Evolutionary conservation across 2,888 invertebrate species (phyloP), one percentile per base, ranked within the genome.

Genomic region (Scaptomyza polygonia): DNA sequence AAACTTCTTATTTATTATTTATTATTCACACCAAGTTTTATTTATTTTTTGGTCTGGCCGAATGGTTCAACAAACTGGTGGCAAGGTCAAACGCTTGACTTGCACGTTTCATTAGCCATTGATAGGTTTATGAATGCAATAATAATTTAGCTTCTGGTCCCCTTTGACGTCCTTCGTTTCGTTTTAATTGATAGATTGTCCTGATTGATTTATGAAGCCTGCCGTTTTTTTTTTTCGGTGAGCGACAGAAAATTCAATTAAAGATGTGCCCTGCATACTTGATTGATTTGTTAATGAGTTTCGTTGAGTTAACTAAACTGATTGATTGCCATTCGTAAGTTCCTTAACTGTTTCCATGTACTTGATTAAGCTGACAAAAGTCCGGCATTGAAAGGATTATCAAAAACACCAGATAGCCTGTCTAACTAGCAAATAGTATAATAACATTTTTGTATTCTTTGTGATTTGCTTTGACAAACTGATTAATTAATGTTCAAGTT

Each of bases 181-280:
- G 39, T 56, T 63, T 73, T 80, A 78, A 80, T 77, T 86, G 87
- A 86, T 82, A 67, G 81, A 62, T 70, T 70, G 55, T 43, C 40
- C 57, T 72, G 75, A 82, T 80, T 75, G 78, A 84, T 86, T 82
- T 73, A 79, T 79, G 64, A 66, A 75, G 49, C 56, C 52, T 52
- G 29, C 11, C 45, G 27, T 2, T n/a, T 11, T 3, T 12, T 3
- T 8, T 5, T 44, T 25, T 30, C 7, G 21, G 12, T 47, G 21
- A 36, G 9, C 25, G 21, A 18, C 29, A 11, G 39, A 43, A 11
- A 62, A 54, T 59, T 71, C 66, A 72, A 71, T 73, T 73, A 71
- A 47, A 71, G 55, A 58, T 53, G 48, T 43, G 42, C 40, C n/a
- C 40, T 45, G 56, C 71, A 70, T 48, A 47, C 54, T 76, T 66